Conservation (phyloP, 2,797 vertebrate species). For the Leptatherina wallacei region DNA sequence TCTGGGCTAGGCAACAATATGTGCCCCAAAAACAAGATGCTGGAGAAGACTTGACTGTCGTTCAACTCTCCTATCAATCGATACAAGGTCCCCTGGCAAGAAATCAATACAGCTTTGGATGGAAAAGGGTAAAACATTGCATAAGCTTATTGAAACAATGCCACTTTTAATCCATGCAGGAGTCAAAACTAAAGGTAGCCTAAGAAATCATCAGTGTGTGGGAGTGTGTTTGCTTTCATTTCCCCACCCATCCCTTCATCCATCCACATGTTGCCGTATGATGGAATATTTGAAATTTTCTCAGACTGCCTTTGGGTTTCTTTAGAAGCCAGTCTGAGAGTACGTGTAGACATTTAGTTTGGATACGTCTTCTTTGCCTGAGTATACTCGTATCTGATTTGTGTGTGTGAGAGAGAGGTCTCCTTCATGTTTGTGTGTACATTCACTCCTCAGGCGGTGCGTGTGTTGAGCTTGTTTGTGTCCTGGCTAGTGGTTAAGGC, state of each 20-base stretch:
- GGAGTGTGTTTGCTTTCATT: too few relatives aligned
- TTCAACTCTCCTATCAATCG: not conserved
- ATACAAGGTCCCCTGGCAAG: not conserved
- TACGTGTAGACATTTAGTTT: slow-evolving; percentile 17
- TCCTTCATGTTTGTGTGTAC: slow-evolving; percentile 8
- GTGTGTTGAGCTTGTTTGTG: slow-evolving; percentile 64
- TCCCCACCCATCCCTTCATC: not conserved
- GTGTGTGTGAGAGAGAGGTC: not conserved
- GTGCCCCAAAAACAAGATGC: too few relatives aligned
- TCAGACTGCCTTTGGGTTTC: not conserved
- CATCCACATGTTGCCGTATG: not conserved
- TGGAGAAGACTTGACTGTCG: not conserved
- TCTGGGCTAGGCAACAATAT: too few relatives aligned
- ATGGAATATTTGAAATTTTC: not conserved
- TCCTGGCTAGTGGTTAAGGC: slow-evolving; percentile 61
- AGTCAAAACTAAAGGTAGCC: not conserved
- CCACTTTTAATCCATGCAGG: not conserved
- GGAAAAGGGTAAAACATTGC: not conserved
- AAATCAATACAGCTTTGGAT: not conserved
- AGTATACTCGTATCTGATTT: slow-evolving; percentile 35
- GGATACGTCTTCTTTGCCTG: slow-evolving; percentile 22
- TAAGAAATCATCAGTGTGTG: not conserved
- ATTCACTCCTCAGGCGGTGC: slow-evolving; percentile 11
- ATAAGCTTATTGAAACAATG: not conserved
- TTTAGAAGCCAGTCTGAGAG: slow-evolving; percentile 4